phyloP scores from a whole-genome alignment of 1,140 invertebrate species.

The Brachystomella parvula region DNA sequence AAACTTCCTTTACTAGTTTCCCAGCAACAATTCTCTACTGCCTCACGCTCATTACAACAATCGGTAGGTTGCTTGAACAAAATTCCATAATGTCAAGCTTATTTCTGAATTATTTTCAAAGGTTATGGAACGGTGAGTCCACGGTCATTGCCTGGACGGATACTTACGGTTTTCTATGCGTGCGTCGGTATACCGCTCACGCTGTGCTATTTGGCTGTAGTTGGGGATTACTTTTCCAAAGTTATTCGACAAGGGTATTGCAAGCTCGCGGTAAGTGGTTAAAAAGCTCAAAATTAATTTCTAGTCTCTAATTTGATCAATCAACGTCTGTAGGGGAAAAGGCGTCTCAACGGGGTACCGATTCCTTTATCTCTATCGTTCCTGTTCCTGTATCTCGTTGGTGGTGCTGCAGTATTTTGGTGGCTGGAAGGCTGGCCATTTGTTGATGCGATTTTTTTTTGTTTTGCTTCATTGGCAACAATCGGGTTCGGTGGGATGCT shows the following conservation, averaged over 20 bases:
- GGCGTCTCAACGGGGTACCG: conserved; percentile 23
- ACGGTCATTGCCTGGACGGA: conserved; percentile 31
- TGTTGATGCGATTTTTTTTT: conserved; percentile 50
- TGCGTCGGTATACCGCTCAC: conserved; percentile 34
- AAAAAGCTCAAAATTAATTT: not conserved
- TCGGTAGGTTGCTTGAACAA: conserved; percentile 44
- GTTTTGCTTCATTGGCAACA: conserved; percentile 60
- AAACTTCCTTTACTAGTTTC: conserved; percentile 56
- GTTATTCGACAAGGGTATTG: conserved; percentile 33
- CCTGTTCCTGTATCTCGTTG: conserved; percentile 32
- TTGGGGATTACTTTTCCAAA: conserved; percentile 33
- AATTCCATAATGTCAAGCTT: conserved; percentile 3
- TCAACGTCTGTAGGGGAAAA: not conserved
- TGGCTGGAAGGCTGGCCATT: conserved; percentile 45
- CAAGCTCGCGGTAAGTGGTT: conserved; percentile 26
- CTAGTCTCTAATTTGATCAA: not conserved
- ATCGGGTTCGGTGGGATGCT: conserved; percentile 79
- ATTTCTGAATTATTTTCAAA: not conserved
- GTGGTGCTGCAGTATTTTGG: conserved; percentile 42
- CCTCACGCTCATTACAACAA: conserved; percentile 55
- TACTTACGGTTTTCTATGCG: conserved; percentile 36
- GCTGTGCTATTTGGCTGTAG: conserved; percentile 31
- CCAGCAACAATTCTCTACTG: conserved; percentile 54
- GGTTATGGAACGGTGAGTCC: conserved; percentile 36
- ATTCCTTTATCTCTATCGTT: conserved; percentile 33